Percentiles rank a stretch among this genome's conserved stretches.
These are phyloP conservation scores for Phrynosoma platyrhinos DNA, from an alignment of 2,113 vertebrate genomes.

Conservation along the genomic window DNA sequence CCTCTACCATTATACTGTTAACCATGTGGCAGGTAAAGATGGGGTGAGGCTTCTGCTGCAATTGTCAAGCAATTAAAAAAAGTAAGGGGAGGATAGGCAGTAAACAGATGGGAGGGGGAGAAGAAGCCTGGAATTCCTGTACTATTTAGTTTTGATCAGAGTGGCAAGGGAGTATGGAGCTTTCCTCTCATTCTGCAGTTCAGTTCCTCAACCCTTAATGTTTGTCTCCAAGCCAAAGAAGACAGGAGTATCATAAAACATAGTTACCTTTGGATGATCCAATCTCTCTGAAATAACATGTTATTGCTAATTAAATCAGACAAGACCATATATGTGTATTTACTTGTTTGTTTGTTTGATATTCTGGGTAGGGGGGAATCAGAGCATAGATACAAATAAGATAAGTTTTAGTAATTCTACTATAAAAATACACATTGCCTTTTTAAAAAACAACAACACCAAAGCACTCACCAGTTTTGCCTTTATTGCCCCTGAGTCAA, in stretches of 20 bases:
- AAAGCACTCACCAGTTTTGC: slow-evolving; percentile 88
- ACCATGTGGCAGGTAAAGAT: neutral
- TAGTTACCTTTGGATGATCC: neutral
- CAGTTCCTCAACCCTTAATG: neutral
- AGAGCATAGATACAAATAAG: neutral
- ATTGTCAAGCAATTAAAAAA: neutral
- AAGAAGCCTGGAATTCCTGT: neutral
- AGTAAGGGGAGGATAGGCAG: neutral
- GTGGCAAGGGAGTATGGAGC: neutral
- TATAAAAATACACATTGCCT: neutral
- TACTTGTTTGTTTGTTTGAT: neutral
- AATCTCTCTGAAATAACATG: neutral
- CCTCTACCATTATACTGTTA: neutral
- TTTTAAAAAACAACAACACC: neutral
- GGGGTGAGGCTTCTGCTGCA: neutral
- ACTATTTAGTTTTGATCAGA: neutral
- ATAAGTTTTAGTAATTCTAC: neutral
- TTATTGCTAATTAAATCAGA: neutral
- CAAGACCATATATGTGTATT: neutral
- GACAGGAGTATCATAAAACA: neutral
- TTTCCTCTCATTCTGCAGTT: no score
- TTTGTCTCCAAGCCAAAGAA: neutral
- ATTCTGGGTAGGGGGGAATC: no score
- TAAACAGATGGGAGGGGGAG: neutral
- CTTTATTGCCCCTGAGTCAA: slow-evolving; percentile 93